Evolutionary conservation across 1,140 invertebrate genomes (phyloP).

Genomic region (Wasmannia auropunctata): DNA sequence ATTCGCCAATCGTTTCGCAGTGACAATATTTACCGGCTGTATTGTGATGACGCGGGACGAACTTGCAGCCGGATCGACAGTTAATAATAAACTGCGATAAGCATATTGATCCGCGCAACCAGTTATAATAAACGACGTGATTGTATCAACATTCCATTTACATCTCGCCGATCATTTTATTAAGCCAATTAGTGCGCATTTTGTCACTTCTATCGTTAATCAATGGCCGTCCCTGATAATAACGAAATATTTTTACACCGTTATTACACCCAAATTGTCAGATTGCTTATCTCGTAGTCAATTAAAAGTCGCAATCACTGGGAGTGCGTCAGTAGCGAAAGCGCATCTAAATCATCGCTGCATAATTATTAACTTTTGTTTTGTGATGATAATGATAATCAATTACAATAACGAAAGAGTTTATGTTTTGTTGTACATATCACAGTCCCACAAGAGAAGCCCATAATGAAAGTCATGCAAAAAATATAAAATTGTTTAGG

Average conservation of each 20-base stretch:
- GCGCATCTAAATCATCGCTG: not conserved
- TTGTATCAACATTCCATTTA: constrained; percentile 35
- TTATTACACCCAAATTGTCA: constrained; percentile 16
- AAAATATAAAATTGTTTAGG: too few relatives aligned
- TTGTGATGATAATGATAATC: not conserved
- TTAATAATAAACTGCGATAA: constrained; percentile 67
- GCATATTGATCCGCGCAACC: constrained; percentile 52
- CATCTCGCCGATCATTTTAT: constrained; percentile 36
- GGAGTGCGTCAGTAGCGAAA: not conserved
- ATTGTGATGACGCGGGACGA: constrained; percentile 53
- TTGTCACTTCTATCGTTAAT: constrained; percentile 46
- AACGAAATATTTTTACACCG: not conserved
- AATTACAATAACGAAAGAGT: not conserved
- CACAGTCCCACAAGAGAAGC: too few relatives aligned
- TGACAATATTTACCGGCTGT: constrained; percentile 49
- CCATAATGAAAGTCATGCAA: too few relatives aligned
- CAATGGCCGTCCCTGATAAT: not conserved
- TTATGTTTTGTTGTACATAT: not conserved
- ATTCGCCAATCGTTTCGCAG: constrained; percentile 60
- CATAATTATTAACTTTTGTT: not conserved
- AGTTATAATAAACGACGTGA: constrained; percentile 32
- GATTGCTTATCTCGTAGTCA: not conserved
- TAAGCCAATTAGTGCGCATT: constrained; percentile 28
- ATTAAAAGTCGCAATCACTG: constrained; percentile 20
- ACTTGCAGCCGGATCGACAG: constrained; percentile 42